These are phyloP conservation scores for Dissostichus mawsoni DNA, from an alignment of 2,113 vertebrate species.

Conservation along the genomic window DNA sequence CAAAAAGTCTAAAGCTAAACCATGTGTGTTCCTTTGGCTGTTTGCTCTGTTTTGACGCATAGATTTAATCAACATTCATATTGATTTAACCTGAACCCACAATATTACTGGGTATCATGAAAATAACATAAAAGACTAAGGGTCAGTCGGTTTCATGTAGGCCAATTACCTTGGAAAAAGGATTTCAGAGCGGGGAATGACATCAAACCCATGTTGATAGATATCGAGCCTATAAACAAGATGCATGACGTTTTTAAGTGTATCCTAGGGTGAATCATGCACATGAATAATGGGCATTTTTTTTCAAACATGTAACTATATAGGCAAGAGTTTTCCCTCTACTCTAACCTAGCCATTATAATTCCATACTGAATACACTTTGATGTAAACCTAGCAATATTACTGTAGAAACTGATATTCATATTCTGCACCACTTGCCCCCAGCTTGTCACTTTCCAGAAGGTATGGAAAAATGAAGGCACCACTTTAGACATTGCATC, in stretches of 20 bases:
- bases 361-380: conserved; percentile 8
- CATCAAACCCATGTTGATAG: too few species aligned
- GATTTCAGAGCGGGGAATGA: too few species aligned
- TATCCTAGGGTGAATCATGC: neutral
- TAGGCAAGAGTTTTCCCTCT: neutral
- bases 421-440: conserved; percentile 19
- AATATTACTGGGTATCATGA: neutral
- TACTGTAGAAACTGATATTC: neutral
- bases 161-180: too few species aligned
- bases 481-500: conserved; percentile 54
- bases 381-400: neutral
- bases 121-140: too few species aligned
- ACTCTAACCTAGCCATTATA: neutral
- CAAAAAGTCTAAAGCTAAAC: neutral
- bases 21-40: neutral
- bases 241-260: neutral
- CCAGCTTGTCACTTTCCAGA: conserved; percentile 33
- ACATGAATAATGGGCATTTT: neutral
- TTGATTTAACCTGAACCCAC: neutral
- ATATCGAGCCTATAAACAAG: too few species aligned
- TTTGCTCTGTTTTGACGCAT: neutral
- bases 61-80: neutral
- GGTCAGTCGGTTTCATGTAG: too few species aligned
- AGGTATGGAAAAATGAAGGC: conserved; percentile 42
- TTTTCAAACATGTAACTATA: neutral